phyloP scores from a whole-genome alignment of 2,888 invertebrate genomes.

The Seira musarum region DNA sequence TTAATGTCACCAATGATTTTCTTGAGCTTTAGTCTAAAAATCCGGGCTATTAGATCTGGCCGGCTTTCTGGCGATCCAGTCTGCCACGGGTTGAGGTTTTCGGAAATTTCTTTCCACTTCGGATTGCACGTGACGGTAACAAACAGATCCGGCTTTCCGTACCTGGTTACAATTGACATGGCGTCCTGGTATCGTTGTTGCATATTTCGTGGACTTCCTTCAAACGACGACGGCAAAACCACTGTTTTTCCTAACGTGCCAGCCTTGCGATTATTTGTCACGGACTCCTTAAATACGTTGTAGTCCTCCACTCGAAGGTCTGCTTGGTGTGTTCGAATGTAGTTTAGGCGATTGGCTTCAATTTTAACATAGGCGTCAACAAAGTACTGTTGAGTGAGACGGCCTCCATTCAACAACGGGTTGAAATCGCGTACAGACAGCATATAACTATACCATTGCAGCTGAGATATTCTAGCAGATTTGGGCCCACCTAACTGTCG shows the following conservation, averaged over 20 bases:
- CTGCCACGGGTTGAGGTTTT: slow-evolving; percentile 56
- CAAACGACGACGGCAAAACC: slow-evolving; percentile 71
- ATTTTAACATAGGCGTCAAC: slow-evolving; percentile 70
- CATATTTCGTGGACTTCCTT: slow-evolving; percentile 71
- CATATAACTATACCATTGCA: slow-evolving; percentile 60
- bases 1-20: slow-evolving; percentile 63
- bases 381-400: slow-evolving; percentile 70
- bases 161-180: slow-evolving; percentile 72
- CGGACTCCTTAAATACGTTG: slow-evolving; percentile 65
- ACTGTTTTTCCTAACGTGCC: slow-evolving; percentile 70
- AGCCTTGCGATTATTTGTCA: slow-evolving; percentile 25
- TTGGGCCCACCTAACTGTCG: no score
- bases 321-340: slow-evolving; percentile 68
- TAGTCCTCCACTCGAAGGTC: slow-evolving; percentile 69
- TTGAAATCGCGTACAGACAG: slow-evolving; percentile 62
- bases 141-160: slow-evolving; percentile 73
- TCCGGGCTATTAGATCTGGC: slow-evolving; percentile 68
- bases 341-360: slow-evolving; percentile 70
- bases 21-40: slow-evolving; percentile 69
- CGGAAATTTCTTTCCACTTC: slow-evolving; percentile 71
- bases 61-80: slow-evolving; percentile 47
- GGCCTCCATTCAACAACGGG: slow-evolving; percentile 65
- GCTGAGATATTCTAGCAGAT: slow-evolving; percentile 31
- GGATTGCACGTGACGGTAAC: slow-evolving; percentile 73
- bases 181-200: slow-evolving; percentile 72